These are phyloP conservation scores for Tragelaphus imberbis DNA, from an alignment of 2,113 vertebrate genomes.

Conservation along the genomic window DNA sequence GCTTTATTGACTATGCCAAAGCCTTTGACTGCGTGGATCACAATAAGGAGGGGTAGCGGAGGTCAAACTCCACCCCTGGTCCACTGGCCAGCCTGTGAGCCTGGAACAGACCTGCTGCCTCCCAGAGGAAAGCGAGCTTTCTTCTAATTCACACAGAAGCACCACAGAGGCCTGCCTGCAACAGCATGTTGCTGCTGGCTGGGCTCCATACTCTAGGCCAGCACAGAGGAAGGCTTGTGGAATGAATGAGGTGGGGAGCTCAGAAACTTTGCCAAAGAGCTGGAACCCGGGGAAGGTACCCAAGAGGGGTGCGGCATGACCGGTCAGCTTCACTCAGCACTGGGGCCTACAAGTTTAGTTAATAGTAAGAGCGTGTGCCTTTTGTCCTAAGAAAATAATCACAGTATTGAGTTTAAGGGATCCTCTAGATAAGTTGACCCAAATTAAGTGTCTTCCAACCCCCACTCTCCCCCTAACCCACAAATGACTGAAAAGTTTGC, in stretches of 20 bases:
- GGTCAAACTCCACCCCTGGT: no score
- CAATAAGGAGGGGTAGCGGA: fast-evolving
- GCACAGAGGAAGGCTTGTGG: not conserved
- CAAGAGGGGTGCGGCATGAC: fast-evolving
- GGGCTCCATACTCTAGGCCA: not conserved
- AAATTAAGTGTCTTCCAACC: not conserved
- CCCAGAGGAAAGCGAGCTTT: not conserved
- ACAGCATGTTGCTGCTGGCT: not conserved
- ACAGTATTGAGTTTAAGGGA: not conserved
- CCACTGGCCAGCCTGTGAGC: not conserved
- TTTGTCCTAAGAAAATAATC: not conserved
- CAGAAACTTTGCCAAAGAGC: not conserved
- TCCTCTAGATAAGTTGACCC: not conserved
- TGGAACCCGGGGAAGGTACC: not conserved
- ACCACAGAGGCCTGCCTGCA: fast-evolving
- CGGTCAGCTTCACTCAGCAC: not conserved
- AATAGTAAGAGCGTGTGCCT: not conserved
- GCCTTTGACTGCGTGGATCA: no score
- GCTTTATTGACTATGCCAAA: no score
- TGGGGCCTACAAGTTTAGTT: not conserved
- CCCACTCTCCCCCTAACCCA: no score
- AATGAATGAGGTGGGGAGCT: not conserved
- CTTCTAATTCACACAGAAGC: not conserved
- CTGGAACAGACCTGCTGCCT: not conserved
- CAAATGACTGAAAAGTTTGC: not conserved